Conservation (phyloP, 2,888 invertebrate genomes). For the Drosophila recens region DNA sequence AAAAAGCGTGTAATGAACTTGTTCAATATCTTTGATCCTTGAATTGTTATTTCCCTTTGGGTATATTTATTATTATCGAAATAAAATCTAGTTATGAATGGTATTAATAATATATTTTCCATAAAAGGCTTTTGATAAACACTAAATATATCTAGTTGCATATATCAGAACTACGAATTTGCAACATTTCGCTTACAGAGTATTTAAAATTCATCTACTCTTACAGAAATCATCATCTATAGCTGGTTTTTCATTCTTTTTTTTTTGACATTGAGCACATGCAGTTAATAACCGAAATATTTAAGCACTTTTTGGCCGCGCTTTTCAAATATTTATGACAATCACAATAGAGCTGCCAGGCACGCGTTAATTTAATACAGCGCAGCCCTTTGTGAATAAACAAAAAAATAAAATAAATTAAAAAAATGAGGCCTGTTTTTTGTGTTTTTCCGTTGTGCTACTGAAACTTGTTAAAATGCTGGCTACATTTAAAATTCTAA, state of each 20-base stretch:
- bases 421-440: slow-evolving; percentile 10
- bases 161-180: background rate
- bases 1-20: background rate
- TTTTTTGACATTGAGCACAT: slow-evolving; percentile 36
- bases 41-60: too few species aligned
- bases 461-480: slow-evolving; percentile 71
- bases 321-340: slow-evolving; percentile 56
- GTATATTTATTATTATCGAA: too few species aligned
- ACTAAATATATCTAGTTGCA: too few species aligned
- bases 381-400: slow-evolving; percentile 27
- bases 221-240: background rate
- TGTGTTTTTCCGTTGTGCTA: slow-evolving; percentile 43
- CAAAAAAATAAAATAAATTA: slow-evolving; percentile 7
- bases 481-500: slow-evolving; percentile 66
- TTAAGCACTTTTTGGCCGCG: slow-evolving; percentile 29
- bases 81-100: too few species aligned
- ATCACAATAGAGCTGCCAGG: slow-evolving; percentile 41
- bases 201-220: background rate
- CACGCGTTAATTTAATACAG: slow-evolving; percentile 53
- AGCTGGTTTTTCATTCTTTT: background rate
- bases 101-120: too few species aligned
- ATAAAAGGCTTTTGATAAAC: too few species aligned
- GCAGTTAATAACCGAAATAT: slow-evolving; percentile 56
- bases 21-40: background rate
- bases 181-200: background rate